Evolutionary conservation across 2,888 invertebrate species (phyloP).

Genomic region (Drosophila pegasa): DNA sequence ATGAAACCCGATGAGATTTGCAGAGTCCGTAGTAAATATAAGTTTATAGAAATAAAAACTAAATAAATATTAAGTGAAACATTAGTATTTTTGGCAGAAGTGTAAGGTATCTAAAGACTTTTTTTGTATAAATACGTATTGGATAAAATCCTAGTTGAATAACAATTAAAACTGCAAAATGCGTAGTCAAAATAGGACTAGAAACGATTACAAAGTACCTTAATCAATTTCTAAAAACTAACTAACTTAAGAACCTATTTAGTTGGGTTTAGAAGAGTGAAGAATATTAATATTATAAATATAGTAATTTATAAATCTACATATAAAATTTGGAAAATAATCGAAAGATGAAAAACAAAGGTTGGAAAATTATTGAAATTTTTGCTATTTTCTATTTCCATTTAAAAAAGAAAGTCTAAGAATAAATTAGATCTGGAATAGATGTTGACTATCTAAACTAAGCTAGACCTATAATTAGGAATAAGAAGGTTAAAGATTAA

Average conservation of each 20-base stretch:
- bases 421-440: not conserved
- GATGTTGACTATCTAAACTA: not conserved
- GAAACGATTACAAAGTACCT: not conserved
- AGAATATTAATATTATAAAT: not conserved
- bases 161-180: not conserved
- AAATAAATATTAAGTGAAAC: not conserved
- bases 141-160: not conserved
- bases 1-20: not conserved
- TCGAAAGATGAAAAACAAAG: too few relatives aligned
- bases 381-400: too few relatives aligned
- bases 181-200: not conserved
- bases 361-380: too few relatives aligned
- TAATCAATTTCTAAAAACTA: not conserved
- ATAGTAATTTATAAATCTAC: not conserved
- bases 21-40: not conserved
- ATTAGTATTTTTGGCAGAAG: constrained; percentile 19
- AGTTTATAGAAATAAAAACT: not conserved
- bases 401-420: not conserved
- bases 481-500: not conserved
- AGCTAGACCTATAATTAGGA: not conserved
- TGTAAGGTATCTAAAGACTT: constrained; percentile 9
- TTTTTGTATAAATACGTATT: not conserved
- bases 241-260: not conserved
- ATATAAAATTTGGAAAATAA: not conserved
- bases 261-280: not conserved